phyloP scores from a whole-genome alignment of 2,113 vertebrate species.

The Miniopterus natalensis region DNA sequence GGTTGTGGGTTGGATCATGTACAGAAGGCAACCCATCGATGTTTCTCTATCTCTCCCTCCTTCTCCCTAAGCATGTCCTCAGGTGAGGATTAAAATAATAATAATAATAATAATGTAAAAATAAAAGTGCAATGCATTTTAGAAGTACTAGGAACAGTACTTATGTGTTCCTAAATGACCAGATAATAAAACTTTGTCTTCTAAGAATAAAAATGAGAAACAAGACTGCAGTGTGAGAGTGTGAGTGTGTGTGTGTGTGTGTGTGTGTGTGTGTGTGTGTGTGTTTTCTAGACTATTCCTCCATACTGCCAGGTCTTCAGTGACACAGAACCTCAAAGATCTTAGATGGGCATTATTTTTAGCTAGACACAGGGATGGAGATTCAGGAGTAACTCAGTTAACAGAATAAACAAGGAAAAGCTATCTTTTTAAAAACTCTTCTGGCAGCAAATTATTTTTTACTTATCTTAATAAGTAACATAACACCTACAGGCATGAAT shows the following conservation, averaged over 20 bases:
- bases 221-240: neutral
- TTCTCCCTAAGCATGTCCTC: no score
- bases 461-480: slow-evolving; percentile 45
- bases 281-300: neutral
- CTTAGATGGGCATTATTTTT: neutral
- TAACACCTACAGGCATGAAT: slow-evolving; percentile 8
- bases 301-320: neutral
- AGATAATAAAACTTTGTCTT: slow-evolving; percentile 18
- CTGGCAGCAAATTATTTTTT: slow-evolving; percentile 62
- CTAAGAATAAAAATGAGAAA: slow-evolving; percentile 33
- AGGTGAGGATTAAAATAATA: no score
- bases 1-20: neutral
- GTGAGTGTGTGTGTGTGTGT: no score
- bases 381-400: neutral
- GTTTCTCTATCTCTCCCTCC: no score
- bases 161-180: neutral
- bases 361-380: neutral
- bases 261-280: neutral
- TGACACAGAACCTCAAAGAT: neutral
- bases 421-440: slow-evolving; percentile 33
- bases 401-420: neutral
- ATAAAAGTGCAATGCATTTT: slow-evolving; percentile 1
- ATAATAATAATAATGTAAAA: neutral
- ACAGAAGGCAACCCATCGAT: neutral
- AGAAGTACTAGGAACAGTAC: neutral